Evolutionary conservation across 2,888 invertebrate genomes (phyloP), one percentile per base, ranked within the genome.

Genomic region (Pterostichus madidus): DNA sequence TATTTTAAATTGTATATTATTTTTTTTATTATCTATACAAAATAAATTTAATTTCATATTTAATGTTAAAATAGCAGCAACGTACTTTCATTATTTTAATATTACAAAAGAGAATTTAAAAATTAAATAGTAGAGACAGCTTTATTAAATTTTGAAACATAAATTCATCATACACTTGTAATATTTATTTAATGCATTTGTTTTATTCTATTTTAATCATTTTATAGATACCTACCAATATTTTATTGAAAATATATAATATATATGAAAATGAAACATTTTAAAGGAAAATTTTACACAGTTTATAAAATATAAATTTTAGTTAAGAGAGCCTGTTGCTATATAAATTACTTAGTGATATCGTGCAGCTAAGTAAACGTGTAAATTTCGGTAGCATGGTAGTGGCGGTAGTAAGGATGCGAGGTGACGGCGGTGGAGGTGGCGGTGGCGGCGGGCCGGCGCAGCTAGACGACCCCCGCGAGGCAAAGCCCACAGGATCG

Each of bases 371-470:
- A 35, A 56, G 80, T 68, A 80, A 78, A 80, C 49, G 64, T 80
- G 56, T 80, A 80, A 80, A 80, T 80, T 80, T 68, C 17, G 53
- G 73, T 73, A 35, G 35, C n/a, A 84, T 85, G 86, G 86, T 86
- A 86, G 86, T 86, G 84, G 86, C 85, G 84, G 84, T 85, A 83
- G 84, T 75, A 83, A 81, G 80, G 79, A 71, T 83, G 53, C 31
- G 68, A 32, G 76, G 77, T 35, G 80, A 49, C 52, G 44, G 11
- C 46, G 31, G 56, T 13, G 31, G 53, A 6, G 56, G 77, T 31
- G 80, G 82, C 73, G 52, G 68, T 10, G 59, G 64, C 49, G 78
- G 59, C 44, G 76, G 46, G 53, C 31, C 71, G 52, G 52, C 39
- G 53, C 56, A 71, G 83, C 59, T 81, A 56, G 83, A 83, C 83